These are phyloP conservation scores for Plutomurus gul DNA, from an alignment of 1,140 invertebrate species.

Conservation along the genomic window DNA sequence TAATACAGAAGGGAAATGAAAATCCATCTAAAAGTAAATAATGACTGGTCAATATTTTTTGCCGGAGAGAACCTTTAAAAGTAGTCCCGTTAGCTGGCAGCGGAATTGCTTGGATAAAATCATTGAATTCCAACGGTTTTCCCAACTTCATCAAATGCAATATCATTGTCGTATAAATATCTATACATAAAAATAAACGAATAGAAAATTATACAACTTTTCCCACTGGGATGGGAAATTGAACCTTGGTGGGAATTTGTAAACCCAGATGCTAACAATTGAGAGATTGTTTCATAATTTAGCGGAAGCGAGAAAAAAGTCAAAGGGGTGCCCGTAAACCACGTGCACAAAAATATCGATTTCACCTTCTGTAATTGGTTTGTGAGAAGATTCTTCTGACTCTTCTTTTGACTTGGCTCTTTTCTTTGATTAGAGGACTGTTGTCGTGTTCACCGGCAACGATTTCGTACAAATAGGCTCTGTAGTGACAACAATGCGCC, in stretches of 20 bases:
- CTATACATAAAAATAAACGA: not conserved
- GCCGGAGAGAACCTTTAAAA: not conserved
- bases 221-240: no score
- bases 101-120: not conserved
- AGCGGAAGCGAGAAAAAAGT: no score
- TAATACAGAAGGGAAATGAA: not conserved
- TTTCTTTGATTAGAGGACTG: not conserved
- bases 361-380: no score
- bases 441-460: not conserved
- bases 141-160: not conserved
- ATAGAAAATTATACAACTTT: no score
- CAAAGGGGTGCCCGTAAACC: no score
- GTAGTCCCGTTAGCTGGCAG: not conserved
- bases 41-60: not conserved
- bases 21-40: no score
- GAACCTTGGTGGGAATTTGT: no score
- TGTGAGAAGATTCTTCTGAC: not conserved
- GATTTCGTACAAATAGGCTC: not conserved
- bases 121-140: not conserved
- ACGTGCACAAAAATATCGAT: no score
- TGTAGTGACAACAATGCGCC: not conserved
- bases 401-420: not conserved
- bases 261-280: no score
- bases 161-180: not conserved
- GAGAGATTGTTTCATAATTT: no score